These are phyloP conservation scores for Sussaba pulchella DNA, from an alignment of 2,888 invertebrate genomes.

Conservation along the genomic window DNA sequence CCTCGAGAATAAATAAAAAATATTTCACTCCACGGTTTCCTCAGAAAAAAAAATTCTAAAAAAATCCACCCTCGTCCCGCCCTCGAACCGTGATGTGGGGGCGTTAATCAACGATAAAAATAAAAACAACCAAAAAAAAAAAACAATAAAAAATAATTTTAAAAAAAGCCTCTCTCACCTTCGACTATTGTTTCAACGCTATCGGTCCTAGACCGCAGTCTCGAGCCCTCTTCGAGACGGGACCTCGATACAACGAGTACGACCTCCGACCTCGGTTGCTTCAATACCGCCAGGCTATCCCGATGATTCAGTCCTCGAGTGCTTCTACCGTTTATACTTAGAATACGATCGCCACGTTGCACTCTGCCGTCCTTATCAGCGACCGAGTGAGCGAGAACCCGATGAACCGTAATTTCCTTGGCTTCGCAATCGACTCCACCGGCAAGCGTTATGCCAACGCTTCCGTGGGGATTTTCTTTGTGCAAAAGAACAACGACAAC, in stretches of 20 bases:
- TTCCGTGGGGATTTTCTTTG: conserved; percentile 89
- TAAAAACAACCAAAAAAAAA: too few relatives aligned
- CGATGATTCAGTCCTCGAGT: conserved; percentile 94
- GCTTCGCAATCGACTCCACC: conserved; percentile 96
- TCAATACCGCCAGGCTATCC: conserved; percentile 94
- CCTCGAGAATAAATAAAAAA: too few relatives aligned
- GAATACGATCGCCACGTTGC: conserved; percentile 94
- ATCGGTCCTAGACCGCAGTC: conserved; percentile 76
- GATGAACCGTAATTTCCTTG: conserved; percentile 96
- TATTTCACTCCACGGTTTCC: too few relatives aligned
- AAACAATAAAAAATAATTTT: too few relatives aligned
- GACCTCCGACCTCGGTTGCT: conserved; percentile 92
- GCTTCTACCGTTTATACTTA: conserved; percentile 94
- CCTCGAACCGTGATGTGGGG: too few relatives aligned
- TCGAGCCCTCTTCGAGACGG: conserved; percentile 75
- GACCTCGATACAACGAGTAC: conserved; percentile 90
- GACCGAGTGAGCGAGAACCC: conserved; percentile 93
- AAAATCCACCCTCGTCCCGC: too few relatives aligned
- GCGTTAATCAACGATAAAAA: too few relatives aligned
- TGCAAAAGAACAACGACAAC: conserved; percentile 89
- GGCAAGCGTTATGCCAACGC: conserved; percentile 94
- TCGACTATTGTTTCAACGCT: conserved; percentile 83
- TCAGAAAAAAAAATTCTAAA: too few relatives aligned
- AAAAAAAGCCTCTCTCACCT: too few relatives aligned
- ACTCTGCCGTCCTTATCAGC: conserved; percentile 95